Evolutionary conservation across 30 jellyfish, hydroid and myxozoan species (phyloP), one percentile per base, ranked within the genome.

Genomic region (Turritopsis rubra): DNA sequence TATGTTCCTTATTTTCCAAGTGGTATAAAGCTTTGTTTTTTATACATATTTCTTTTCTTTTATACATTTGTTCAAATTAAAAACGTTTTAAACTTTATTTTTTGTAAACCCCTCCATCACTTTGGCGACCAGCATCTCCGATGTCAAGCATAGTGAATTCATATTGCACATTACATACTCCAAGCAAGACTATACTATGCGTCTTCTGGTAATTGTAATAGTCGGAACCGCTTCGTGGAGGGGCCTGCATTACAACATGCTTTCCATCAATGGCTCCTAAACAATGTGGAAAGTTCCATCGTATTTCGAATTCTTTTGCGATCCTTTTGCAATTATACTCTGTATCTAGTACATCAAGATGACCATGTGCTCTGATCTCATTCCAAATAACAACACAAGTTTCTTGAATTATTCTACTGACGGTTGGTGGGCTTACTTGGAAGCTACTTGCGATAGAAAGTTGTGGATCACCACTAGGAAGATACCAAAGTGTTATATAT

Each of bases 241-340:
- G 90, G 72, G 90, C 88, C 54, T 79, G 89, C 52, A 86, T 86
- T 83, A 73, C 86, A 29, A 86, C 86, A 81, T 86, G 89, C 90
- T 73, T 86, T 28, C 87, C 86, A 80, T 86, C 95, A 28, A 86
- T 80, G 53, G 89, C 95, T 17, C 90, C 86, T 53, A 72, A 29
- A 65, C 77, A 85, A 71, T 86, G 86, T 24, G 90, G 86, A 75
- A 86, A 80, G 88, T 86, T 81, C 95, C 95, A 86, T 74, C 73
- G 81, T 25, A 28, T 31, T 24, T 80, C 87, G 81, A 81, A 71
- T 28, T 52, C 89, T 28, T 29, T 41, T 52, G 93, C 86, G 25
- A 54, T 52, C 65, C 75, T 53, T 24, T 65, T 79, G 90, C 94
- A 78, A 29, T 86, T 60, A 26, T 54, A 24, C 71, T 52, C 54